Evolutionary conservation across 2,888 invertebrate species (phyloP), one percentile per base, ranked within the genome.

Genomic region (Sclerodermus sp.): DNA sequence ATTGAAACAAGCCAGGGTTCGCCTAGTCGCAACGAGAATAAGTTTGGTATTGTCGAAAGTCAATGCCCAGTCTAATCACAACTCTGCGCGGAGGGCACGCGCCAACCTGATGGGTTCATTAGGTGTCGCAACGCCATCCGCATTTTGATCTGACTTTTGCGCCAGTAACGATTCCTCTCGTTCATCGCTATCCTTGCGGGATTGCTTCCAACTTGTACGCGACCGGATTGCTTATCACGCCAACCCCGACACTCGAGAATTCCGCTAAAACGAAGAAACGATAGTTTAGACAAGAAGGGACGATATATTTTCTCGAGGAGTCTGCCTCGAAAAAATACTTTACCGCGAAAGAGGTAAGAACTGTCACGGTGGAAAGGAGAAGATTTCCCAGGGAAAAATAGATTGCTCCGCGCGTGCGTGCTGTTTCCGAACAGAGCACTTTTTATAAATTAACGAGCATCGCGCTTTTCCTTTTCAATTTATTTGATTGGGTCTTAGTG

Each of bases 101-200:
- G 68, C 70, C 67, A 54, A 47, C 48, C 63, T 70, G 73, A 76
- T 76, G 70, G 68, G 69, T 71, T 76, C 76, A 76, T 76, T 75
- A 76, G 71, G 70, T 71, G 70, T 59, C 58, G 58, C 60, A 66
- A 76, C 73, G 73, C 70, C 62, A 51, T 53, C 65, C 62, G 76
- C 72, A 76, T 76, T 67, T 63, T 68, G 72, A 76, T 74, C 61
- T 60, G 55, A 63, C 62, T 68, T 65, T 65, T 66, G 63, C 51
- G 31, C 47, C 23, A 47, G 49, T 49, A 58, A 58, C 50, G 47
- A 39, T 49, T 46, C 34, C 46, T 42, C 36, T 53, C 55, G 39
- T 54, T 47, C 57, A 56, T 50, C 50, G 14, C 38, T 55, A 51
- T 54, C 41, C 64, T 51, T 59, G 51, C 51, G 62, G 57, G 62